phyloP scores from a whole-genome alignment of 1,140 invertebrate species.

The Scaptodrosophila lebanonensis region DNA sequence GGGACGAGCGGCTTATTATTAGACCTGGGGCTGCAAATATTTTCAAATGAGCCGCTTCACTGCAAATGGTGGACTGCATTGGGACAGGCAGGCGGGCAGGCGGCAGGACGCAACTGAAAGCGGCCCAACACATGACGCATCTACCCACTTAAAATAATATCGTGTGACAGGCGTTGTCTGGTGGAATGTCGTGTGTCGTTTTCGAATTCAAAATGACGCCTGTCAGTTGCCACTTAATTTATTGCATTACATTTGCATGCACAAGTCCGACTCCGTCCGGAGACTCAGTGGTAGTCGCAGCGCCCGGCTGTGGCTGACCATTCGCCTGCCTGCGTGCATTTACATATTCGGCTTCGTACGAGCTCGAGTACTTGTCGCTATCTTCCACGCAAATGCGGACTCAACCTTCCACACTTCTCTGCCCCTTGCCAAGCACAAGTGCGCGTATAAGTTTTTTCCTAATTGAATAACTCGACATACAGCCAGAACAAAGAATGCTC shows the following conservation, averaged over 20 bases:
- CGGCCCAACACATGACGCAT: constrained; percentile 42
- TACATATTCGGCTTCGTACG: constrained; percentile 46
- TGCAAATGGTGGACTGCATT: too few species aligned
- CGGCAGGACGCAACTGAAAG: too few species aligned
- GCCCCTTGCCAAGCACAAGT: too few species aligned
- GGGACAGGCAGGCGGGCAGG: too few species aligned
- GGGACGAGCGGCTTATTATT: constrained; percentile 14
- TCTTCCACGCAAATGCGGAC: constrained; percentile 39
- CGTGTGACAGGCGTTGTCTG: constrained; percentile 20
- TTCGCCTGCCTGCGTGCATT: constrained; percentile 31
- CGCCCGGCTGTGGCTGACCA: constrained; percentile 26
- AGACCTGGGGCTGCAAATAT: constrained; percentile 6
- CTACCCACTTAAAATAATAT: constrained; percentile 17
- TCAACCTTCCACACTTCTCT: constrained; percentile 29
- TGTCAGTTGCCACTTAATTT: constrained; percentile 59
- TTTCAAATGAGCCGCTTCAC: too few species aligned
- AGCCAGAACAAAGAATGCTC: constrained; percentile 63
- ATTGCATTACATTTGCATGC: constrained; percentile 35
- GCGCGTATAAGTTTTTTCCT: constrained; percentile 37
- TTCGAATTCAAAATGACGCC: constrained; percentile 56
- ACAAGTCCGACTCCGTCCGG: neutral
- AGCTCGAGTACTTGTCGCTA: constrained; percentile 6
- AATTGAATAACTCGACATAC: constrained; percentile 50
- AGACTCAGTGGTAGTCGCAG: neutral
- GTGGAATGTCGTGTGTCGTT: constrained; percentile 3